These are phyloP conservation scores for Phenacoccus solenopsis DNA, from an alignment of 1,140 invertebrate species.

Conservation along the genomic window DNA sequence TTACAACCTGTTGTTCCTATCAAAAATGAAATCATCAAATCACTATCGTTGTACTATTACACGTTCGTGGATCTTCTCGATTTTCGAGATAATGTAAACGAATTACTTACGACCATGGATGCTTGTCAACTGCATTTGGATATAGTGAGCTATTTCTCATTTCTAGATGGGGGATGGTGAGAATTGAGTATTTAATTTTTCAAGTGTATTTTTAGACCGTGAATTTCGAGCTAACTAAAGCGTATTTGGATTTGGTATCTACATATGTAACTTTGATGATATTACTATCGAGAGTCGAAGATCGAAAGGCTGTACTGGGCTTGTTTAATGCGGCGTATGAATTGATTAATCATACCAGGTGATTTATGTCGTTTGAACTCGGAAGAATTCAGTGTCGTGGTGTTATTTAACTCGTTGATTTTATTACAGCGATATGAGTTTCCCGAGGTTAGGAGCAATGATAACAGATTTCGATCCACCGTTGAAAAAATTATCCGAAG, in stretches of 20 bases:
- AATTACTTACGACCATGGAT: slow-evolving; percentile 95
- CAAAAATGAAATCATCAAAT: slow-evolving; percentile 89
- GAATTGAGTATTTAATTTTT: neutral
- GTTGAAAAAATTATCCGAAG: slow-evolving; percentile 89
- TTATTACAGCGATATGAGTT: slow-evolving; percentile 63
- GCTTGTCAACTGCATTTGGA: slow-evolving; percentile 88
- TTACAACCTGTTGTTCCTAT: slow-evolving; percentile 71
- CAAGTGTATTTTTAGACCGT: slow-evolving; percentile 46
- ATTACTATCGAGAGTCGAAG: slow-evolving; percentile 87
- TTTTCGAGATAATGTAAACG: slow-evolving; percentile 96
- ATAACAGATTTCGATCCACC: slow-evolving; percentile 96
- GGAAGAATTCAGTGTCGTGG: neutral
- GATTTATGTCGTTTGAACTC: slow-evolving; percentile 19
- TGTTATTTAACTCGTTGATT: slow-evolving; percentile 23
- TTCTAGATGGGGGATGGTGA: neutral
- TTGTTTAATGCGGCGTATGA: slow-evolving; percentile 97
- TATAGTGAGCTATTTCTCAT: slow-evolving; percentile 46
- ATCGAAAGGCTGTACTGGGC: slow-evolving; percentile 90
- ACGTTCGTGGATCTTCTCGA: slow-evolving; percentile 99
- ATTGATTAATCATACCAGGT: slow-evolving; percentile 76
- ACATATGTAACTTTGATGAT: slow-evolving; percentile 95
- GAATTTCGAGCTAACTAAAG: slow-evolving; percentile 93
- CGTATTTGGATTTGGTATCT: slow-evolving; percentile 86
- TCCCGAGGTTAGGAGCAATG: slow-evolving; percentile 89
- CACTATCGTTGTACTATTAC: slow-evolving; percentile 93